Percentiles rank a stretch among this genome's conserved stretches.
Conservation (phyloP, 2,888 invertebrate genomes). For the Euplagia quadripunctaria region DNA sequence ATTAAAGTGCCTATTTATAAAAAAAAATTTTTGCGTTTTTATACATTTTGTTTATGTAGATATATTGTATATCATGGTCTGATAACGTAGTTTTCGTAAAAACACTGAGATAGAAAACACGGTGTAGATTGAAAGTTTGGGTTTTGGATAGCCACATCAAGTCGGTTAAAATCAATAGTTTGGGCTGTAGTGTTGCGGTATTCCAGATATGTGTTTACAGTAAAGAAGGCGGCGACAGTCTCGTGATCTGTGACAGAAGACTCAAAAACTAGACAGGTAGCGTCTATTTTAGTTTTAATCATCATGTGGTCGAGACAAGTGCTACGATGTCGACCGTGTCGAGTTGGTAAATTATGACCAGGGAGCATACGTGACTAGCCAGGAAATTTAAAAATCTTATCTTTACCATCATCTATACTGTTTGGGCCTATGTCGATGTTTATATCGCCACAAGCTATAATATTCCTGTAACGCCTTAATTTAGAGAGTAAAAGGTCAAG, state of each 20-base stretch:
- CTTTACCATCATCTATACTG: neutral
- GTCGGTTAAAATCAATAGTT: neutral
- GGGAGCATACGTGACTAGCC: neutral
- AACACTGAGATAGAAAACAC: no score
- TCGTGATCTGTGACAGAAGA: neutral
- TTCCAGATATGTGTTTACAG: neutral
- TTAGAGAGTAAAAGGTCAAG: neutral
- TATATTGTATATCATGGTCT: no score
- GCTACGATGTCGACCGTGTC: neutral
- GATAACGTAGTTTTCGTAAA: no score
- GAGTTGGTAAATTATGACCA: neutral
- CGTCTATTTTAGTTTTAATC: neutral
- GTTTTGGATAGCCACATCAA: neutral
- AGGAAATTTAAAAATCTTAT: neutral
- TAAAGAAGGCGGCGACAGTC: neutral
- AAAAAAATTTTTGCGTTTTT: no score
- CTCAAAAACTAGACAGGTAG: neutral
- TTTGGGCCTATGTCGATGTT: neutral
- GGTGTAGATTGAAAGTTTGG: neutral
- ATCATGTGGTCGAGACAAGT: neutral
- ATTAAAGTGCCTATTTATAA: no score
- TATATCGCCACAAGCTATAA: neutral
- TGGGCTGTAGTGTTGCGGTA: neutral
- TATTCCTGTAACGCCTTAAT: neutral
- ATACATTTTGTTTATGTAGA: no score